phyloP scores from a whole-genome alignment of 2,113 vertebrate genomes.

The Varanus komodoensis region DNA sequence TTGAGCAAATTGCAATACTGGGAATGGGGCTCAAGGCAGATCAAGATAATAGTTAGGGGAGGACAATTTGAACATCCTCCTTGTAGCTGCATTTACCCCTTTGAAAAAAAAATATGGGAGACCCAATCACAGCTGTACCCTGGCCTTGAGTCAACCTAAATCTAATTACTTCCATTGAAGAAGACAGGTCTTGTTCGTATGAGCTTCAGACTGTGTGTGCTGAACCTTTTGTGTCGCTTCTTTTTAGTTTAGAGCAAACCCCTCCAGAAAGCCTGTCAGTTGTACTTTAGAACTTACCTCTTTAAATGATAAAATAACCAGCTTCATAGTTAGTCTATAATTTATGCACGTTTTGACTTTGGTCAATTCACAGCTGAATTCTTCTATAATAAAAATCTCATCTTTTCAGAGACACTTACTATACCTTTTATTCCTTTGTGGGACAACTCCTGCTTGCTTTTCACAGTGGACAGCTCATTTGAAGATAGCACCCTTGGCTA shows the following conservation, averaged over 20 bases:
- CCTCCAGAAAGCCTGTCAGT: conserved; percentile 48
- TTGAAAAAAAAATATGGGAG: neutral
- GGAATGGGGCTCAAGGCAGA: neutral
- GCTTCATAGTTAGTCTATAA: conserved; percentile 60
- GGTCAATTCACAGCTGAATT: conserved; percentile 57
- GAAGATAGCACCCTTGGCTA: conserved; percentile 6
- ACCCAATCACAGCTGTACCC: neutral
- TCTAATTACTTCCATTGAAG: neutral
- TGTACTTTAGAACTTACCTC: conserved; percentile 39
- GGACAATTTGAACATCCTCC: neutral
- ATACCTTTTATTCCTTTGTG: conserved; percentile 18
- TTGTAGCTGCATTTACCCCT: neutral
- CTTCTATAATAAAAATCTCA: conserved; percentile 47
- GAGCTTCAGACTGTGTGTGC: conserved; percentile 16
- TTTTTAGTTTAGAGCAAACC: conserved; percentile 38
- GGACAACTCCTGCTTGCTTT: conserved; percentile 23
- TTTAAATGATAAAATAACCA: conserved; percentile 46
- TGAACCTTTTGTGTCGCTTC: conserved; percentile 38
- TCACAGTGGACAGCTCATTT: conserved; percentile 24
- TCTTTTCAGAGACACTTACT: conserved; percentile 37
- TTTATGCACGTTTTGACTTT: conserved; percentile 51
- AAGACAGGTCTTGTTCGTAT: conserved; percentile 19
- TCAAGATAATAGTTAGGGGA: neutral
- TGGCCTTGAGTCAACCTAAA: neutral
- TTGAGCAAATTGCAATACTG: neutral